These are phyloP conservation scores for Diarsia dahlii DNA, from an alignment of 2,888 invertebrate genomes.

Conservation along the genomic window DNA sequence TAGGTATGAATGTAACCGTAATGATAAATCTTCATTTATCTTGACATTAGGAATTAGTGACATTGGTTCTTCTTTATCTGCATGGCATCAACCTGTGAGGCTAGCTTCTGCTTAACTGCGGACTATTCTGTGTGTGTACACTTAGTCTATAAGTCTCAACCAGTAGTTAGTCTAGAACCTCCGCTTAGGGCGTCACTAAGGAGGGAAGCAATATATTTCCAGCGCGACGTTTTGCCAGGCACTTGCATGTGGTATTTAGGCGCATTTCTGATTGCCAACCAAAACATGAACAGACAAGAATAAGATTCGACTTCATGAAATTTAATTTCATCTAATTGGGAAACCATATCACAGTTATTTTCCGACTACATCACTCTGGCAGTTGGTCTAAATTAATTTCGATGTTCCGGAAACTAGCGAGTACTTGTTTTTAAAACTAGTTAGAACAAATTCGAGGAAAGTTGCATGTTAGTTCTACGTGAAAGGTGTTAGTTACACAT, in stretches of 20 bases:
- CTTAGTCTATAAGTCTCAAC: too few species aligned
- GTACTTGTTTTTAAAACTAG: constrained; percentile 24
- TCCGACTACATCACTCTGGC: not conserved
- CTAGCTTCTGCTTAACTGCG: too few species aligned
- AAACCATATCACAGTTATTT: not conserved
- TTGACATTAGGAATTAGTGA: too few species aligned
- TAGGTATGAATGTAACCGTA: not conserved
- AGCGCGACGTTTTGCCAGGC: not conserved
- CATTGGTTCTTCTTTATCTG: too few species aligned
- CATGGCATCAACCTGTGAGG: too few species aligned
- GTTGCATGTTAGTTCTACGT: not conserved
- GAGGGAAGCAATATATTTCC: too few species aligned
- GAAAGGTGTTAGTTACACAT: not conserved
- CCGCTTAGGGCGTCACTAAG: too few species aligned
- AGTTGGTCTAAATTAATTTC: constrained; percentile 16
- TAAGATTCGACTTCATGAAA: not conserved
- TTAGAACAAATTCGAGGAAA: constrained; percentile 2
- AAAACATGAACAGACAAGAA: not conserved
- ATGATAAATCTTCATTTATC: too few species aligned
- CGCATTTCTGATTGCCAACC: not conserved
- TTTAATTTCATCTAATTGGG: not conserved
- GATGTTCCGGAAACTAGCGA: not conserved
- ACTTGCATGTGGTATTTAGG: not conserved
- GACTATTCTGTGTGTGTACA: too few species aligned
- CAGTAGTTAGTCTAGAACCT: too few species aligned